Evolutionary conservation across 2,888 invertebrate genomes (phyloP), one percentile per base, ranked within the genome.

Genomic region (Lithophane leautieri): DNA sequence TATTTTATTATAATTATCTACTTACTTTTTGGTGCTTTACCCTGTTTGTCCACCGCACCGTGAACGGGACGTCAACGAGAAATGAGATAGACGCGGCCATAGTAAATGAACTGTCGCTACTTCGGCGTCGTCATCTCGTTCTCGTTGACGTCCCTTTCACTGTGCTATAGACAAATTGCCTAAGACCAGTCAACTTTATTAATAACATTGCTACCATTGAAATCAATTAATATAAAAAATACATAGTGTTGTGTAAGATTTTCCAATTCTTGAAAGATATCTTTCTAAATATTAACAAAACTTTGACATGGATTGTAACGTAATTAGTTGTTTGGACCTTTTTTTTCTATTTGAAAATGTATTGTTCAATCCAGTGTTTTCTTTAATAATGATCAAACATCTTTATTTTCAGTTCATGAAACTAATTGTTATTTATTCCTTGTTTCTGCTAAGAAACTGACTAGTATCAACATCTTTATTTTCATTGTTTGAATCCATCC

Each of bases 171-270:
- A 34, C 6, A 34, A 34, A 34, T 34, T 34, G 34, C 34, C 6
- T 19, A n/a, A 11, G 14, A n/a, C 25, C 25, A n/a, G n/a, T n/a
- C n/a, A 63, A 16, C 25, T 52, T 42, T 50, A 42, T 50, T 66
- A 19, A 56, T 25, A 47, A 14, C 22, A 78, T 62, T 22, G 40
- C 22, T 62, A 22, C 47, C 19, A 28, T 78, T 25, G n/a, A 76
- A 78, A 75, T 56, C 6, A 9, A 52, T 14, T 78, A n/a, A 60
- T 34, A 19, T 79, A 14, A 28, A 58, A 47, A 54, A 16, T n/a
- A 40, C 7, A 44, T 47, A 78, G 11, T 22, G 9, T 28, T 19
- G 28, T 50, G 11, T 47, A n/a, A 28, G 14, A 28, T 47, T 54
- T 40, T 28, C 52, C 22, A 19, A 60, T 54, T 40, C 34, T 25